Percentiles rank a stretch among this genome's conserved stretches.
These are phyloP conservation scores for Cavia porcellus DNA, from an alignment of 2,113 vertebrate species.

Conservation along the genomic window DNA sequence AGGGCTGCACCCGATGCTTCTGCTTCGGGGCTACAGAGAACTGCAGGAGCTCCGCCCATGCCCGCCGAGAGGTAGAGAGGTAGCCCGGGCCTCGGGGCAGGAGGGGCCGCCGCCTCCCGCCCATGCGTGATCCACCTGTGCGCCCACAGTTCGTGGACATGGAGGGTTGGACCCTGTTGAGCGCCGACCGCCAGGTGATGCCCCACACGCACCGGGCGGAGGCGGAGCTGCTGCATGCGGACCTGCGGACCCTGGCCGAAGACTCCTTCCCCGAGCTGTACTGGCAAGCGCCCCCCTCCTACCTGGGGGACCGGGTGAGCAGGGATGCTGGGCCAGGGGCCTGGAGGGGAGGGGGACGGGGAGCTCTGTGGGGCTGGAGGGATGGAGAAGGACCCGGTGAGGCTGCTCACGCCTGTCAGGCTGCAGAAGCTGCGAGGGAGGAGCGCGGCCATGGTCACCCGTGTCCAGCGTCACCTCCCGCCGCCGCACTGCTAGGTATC, in stretches of 20 bases:
- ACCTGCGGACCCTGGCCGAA: constrained; percentile 90
- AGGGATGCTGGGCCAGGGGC: rapidly evolving
- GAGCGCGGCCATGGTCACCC: not conserved
- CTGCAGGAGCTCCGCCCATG: constrained; percentile 92
- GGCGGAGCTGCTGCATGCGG: constrained; percentile 90
- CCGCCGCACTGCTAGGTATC: constrained; percentile 91
- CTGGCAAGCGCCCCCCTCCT: constrained; percentile 94
- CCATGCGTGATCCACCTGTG: not conserved
- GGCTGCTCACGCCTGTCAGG: not conserved
- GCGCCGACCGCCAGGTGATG: constrained; percentile 93
- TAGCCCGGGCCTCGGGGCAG: constrained; percentile 57
- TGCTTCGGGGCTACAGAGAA: constrained; percentile 97
- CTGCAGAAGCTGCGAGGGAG: not conserved
- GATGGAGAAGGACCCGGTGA: not conserved
- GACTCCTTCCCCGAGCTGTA: constrained; percentile 95
- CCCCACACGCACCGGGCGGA: constrained; percentile 82
- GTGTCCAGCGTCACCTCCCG: rapidly evolving
- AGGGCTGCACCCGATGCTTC: constrained; percentile 98
- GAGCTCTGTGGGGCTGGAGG: not conserved
- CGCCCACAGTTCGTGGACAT: constrained; percentile 92
- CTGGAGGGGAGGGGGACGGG: too few relatives aligned
- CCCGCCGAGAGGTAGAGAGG: constrained; percentile 93
- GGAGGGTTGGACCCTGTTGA: constrained; percentile 93
- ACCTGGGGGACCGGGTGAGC: constrained; percentile 95
- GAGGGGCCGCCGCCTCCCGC: too few relatives aligned